Conservation (phyloP, 2,888 invertebrate species). For the Oscheius sp. region DNA sequence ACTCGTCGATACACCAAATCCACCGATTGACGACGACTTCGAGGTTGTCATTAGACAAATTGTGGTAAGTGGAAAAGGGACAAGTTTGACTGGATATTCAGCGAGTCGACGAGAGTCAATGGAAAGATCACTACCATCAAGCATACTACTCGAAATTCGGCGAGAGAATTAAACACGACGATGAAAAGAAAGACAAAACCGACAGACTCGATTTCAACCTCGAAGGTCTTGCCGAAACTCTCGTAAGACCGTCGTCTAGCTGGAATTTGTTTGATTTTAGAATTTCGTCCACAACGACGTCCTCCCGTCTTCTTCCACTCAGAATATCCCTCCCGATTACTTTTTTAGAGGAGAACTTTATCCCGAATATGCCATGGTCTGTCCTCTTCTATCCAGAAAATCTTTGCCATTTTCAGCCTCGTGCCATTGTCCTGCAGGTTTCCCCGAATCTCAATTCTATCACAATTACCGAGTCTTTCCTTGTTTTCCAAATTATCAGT, state of each 20-base stretch:
- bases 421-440: slow-evolving; percentile 5
- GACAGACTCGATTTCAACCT: slow-evolving; percentile 5
- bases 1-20: no score
- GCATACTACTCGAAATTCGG: not conserved
- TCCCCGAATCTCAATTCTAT: not conserved
- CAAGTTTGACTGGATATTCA: no score
- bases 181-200: not conserved
- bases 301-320: not conserved
- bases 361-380: not conserved
- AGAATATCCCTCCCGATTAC: not conserved
- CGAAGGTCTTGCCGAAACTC: not conserved
- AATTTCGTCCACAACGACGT: not conserved
- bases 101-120: not conserved
- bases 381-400: not conserved
- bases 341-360: slow-evolving; percentile 6
- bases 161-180: not conserved
- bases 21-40: no score
- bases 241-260: not conserved
- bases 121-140: not conserved
- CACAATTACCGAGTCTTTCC: slow-evolving; percentile 3
- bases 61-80: no score
- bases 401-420: slow-evolving; percentile 3
- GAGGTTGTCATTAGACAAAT: no score
- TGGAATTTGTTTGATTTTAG: not conserved
- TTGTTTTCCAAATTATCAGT: slow-evolving; percentile 12